phyloP scores from a whole-genome alignment of 2,888 invertebrate genomes.

The Calameuta idolon region DNA sequence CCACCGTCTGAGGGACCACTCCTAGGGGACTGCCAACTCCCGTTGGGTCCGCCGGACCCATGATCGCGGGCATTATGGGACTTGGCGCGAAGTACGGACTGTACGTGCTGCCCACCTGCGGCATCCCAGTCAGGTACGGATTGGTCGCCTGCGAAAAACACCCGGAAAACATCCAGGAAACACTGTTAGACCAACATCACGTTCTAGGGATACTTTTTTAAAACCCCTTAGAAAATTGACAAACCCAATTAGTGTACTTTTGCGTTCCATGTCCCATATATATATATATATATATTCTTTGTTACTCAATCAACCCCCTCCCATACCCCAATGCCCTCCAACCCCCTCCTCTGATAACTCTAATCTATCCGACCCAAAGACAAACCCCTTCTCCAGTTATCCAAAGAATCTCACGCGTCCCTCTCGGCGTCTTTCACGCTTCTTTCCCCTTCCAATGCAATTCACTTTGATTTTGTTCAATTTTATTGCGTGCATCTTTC shows the following conservation, averaged over 20 bases:
- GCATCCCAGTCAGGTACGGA: slow-evolving; percentile 92
- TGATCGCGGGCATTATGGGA: slow-evolving; percentile 89
- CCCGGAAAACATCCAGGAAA: slow-evolving; percentile 49
- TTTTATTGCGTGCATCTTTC: not conserved
- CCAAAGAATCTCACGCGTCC: not conserved
- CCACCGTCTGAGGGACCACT: slow-evolving; percentile 87
- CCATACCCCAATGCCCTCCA: not conserved
- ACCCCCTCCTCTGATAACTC: slow-evolving; percentile 18
- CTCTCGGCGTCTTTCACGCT: not conserved
- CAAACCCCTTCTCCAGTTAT: not conserved
- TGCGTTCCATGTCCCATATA: not conserved
- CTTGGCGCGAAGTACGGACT: slow-evolving; percentile 91
- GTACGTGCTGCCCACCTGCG: slow-evolving; percentile 89
- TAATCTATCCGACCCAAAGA: not conserved
- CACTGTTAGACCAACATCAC: not conserved
- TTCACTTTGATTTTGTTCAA: not conserved
- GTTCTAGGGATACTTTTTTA: not conserved
- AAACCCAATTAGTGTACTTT: slow-evolving; percentile 37
- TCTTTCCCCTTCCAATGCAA: not conserved
- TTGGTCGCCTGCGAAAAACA: slow-evolving; percentile 80
- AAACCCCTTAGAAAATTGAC: slow-evolving; percentile 19
- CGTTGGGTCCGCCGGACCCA: slow-evolving; percentile 86
- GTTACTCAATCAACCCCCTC: not conserved
- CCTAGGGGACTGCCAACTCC: slow-evolving; percentile 84
- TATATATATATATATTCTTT: not conserved